Percentiles rank a stretch among this genome's conserved stretches.
phyloP scores from a whole-genome alignment of 1,140 invertebrate species.

The Zaprionus camerounensis region DNA sequence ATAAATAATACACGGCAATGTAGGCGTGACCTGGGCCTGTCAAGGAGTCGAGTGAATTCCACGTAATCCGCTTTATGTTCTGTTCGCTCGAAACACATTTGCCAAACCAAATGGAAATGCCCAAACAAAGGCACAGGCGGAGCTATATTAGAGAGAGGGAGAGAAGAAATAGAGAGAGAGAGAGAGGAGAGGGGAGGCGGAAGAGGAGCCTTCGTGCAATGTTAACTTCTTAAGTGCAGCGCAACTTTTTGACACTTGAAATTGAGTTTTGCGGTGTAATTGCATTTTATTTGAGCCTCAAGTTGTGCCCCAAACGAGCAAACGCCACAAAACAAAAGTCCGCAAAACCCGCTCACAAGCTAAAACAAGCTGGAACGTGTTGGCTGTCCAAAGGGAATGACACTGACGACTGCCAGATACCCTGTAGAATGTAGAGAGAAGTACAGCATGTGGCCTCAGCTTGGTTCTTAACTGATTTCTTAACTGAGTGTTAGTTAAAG shows the following conservation, averaged over 20 bases:
- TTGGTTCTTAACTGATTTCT: too few relatives aligned
- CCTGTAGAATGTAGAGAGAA: background rate
- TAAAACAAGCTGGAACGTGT: background rate
- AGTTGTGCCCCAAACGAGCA: conserved; percentile 34
- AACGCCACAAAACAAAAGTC: conserved; percentile 51
- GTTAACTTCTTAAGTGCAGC: conserved; percentile 80
- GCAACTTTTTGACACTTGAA: conserved; percentile 80
- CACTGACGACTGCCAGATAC: background rate
- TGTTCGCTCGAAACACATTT: conserved; percentile 37
- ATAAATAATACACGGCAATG: conserved; percentile 47
- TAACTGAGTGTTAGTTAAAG: too few relatives aligned
- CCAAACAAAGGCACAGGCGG: conserved; percentile 32
- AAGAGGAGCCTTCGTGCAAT: conserved; percentile 4
- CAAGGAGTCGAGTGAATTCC: conserved; percentile 35
- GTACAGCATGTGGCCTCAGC: too few relatives aligned
- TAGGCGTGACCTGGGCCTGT: conserved; percentile 29
- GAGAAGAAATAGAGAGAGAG: background rate
- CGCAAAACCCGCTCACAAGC: conserved; percentile 14
- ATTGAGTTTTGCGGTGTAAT: conserved; percentile 82
- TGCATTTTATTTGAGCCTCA: conserved; percentile 75
- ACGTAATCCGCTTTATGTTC: conserved; percentile 67
- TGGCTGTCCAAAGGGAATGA: background rate
- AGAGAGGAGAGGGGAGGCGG: background rate
- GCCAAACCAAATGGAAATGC: conserved; percentile 43
- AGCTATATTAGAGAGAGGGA: background rate